Evolutionary conservation across 2,113 vertebrate species (phyloP).

Genomic region (Strigops habroptila): DNA sequence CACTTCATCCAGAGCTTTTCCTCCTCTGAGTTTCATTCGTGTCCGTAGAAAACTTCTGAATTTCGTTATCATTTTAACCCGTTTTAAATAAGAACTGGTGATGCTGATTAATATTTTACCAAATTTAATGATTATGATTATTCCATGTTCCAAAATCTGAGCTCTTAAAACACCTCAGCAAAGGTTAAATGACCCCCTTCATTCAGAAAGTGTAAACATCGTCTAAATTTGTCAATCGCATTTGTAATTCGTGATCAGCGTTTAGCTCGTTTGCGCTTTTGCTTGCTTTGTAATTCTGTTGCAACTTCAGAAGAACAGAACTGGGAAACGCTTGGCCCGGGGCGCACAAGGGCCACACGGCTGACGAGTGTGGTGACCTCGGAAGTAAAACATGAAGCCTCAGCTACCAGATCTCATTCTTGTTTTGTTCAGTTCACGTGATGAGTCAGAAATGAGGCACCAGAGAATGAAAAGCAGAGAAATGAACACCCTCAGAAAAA

Average conservation of each 20-base stretch:
- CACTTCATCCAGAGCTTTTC: not conserved
- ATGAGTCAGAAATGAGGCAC: not conserved
- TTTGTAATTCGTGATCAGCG: not conserved
- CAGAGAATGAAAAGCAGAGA: not conserved
- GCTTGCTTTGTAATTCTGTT: not conserved
- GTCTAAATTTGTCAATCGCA: not conserved
- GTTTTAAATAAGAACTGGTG: not conserved
- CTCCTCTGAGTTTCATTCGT: not conserved
- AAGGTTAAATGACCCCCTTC: not conserved
- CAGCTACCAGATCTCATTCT: not conserved
- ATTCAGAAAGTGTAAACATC: not conserved
- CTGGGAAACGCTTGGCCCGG: not conserved
- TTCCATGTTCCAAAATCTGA: not conserved
- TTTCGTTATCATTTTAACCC: not conserved
- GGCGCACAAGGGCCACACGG: accelerated
- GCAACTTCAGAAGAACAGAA: not conserved
- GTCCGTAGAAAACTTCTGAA: not conserved
- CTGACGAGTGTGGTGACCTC: not conserved
- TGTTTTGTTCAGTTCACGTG: not conserved
- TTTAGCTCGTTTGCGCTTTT: not conserved
- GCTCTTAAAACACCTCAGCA: not conserved
- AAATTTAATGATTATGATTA: not conserved
- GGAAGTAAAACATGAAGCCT: not conserved
- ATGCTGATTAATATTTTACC: not conserved
- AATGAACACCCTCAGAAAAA: not conserved